Evolutionary conservation across 2,888 invertebrate genomes (phyloP), one percentile per base, ranked within the genome.

Genomic region (Ophioninae sp.): DNA sequence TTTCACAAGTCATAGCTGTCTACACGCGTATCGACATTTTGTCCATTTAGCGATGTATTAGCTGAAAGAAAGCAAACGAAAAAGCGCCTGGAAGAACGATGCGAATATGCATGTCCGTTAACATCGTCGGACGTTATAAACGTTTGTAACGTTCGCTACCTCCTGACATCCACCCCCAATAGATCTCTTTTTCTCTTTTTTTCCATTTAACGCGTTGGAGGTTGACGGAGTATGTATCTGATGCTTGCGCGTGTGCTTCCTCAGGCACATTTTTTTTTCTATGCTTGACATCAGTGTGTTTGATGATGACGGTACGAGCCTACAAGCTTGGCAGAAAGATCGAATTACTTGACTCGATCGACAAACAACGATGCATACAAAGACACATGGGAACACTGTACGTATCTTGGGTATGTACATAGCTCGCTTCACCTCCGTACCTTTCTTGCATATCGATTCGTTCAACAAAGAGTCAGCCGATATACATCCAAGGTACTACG

Each of bases 371-470:
- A 70, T 37, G 69, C n/a, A 72, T 37, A 50, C n/a, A 62, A n/a
- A 77, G 23, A 56, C 10, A 39, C 41, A 65, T 67, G 50, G 57
- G n/a, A 56, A 37, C 56, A 39, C 57, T 44, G 41, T 56, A 57
- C 37, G 39, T 50, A 30, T 3, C 3, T 30, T 30, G 30, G 30
- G 37, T 72, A 67, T 44, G 62, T 20, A 64, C 62, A 79, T 30
- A 30, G n/a, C 30, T 30, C 3, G 68, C 76, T 76, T 73, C 84
- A 70, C 76, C 81, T 77, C 37, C 64, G 64, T n/a, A 41, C 37
- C 76, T 73, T 68, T 23, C 68, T 79, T 68, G 76, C 59, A 81
- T 76, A 84, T 84, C 84, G 84, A 84, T 84, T 81, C 76, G 76
- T 82, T 84, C 76, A 61, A 68, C 76, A 84, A 84, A 74, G 78